Base-by-base conservation (phyloP, 2,113 vertebrate genomes). In the Gymnocephalus cernua region DNA sequence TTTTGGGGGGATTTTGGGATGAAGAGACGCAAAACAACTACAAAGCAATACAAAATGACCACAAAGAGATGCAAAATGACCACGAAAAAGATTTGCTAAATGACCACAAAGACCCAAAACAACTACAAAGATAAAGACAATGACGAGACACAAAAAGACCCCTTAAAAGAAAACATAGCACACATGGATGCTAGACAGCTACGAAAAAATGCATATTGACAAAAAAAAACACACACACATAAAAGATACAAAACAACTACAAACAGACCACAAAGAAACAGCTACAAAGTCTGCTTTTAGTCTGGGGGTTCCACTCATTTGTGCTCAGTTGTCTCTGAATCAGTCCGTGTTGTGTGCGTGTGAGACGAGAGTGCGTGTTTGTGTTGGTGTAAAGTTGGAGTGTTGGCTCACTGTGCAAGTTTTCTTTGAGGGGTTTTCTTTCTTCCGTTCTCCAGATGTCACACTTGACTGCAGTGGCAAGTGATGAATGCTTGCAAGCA, bases 401-500 rank as follows among this genome's bases (percentile, higher is more conserved):
- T 75, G 73, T 76, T 45, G 65, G 41, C 73, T 76, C n/a, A 10
- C n/a, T 35, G 51, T 57, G 23, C n/a, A 27, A 57, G 21, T 64
- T 80, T 45, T 10, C 41, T 75, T 62, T 35, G 21, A 61, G 58
- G 58, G 57, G 21, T 61, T 86, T 89, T 54, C 27, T 70, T 74
- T 32, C 64, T 85, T 83, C 56, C 71, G 44, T 78, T 86, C 44
- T 76, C 72, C 75, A 88, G 86, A 88, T 88, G 84, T 88, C 84
- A 83, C 89, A 88, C 84, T 84, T 35, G 45, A 76, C 29, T 71
- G 29, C 41, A 51, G 38, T 41, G 38, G 38, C 15, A 72, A 77
- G 38, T 77, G 74, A 77, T 62, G 45, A 80, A 54, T 57, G 41
- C 27, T 15, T 0, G 21, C 15, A 47, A 23, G n/a, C 53, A 59